Percentiles rank a stretch among this genome's conserved stretches.
Conservation (phyloP, 1,140 invertebrate species). For the Centruroides vittatus region DNA sequence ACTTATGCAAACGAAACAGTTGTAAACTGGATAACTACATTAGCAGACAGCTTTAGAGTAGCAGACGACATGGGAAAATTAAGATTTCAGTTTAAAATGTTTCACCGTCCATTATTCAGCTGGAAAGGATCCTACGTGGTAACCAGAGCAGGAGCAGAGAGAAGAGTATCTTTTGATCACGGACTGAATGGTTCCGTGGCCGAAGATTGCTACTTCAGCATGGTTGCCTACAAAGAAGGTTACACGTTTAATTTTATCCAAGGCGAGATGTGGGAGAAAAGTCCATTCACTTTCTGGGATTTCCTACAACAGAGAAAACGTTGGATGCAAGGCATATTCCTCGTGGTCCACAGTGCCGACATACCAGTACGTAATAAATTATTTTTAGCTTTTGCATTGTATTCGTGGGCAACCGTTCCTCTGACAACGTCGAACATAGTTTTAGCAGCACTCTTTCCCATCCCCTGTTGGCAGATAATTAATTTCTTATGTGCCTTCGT, state of each 20-base stretch:
- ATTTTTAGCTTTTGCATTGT: conserved; percentile 73
- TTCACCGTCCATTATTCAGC: conserved; percentile 89
- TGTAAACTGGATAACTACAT: conserved; percentile 91
- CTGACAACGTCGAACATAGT: conserved; percentile 77
- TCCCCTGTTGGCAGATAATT: conserved; percentile 54
- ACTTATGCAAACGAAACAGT: conserved; percentile 93
- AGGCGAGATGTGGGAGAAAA: conserved; percentile 48
- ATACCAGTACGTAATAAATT: conserved; percentile 72
- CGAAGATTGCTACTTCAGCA: conserved; percentile 41
- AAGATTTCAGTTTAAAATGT: conserved; percentile 77
- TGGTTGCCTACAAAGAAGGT: conserved; percentile 32
- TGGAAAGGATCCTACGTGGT: conserved; percentile 64
- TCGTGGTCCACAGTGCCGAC: conserved; percentile 77
- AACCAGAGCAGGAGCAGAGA: conserved; percentile 33
- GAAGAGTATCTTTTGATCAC: conserved; percentile 36
- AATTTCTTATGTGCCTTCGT: conserved; percentile 79
- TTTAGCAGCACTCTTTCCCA: conserved; percentile 65
- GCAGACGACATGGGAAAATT: conserved; percentile 95
- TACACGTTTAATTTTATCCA: conserved; percentile 35
- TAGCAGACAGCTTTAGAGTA: conserved; percentile 91
- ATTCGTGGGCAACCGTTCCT: conserved; percentile 91
- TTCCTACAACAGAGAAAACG: conserved; percentile 90
- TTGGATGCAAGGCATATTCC: conserved; percentile 82
- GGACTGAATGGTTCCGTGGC: conserved; percentile 39
- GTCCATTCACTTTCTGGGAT: conserved; percentile 85